Base-by-base conservation (phyloP, 2,888 invertebrate genomes). In the Punctoribates punctum region DNA sequence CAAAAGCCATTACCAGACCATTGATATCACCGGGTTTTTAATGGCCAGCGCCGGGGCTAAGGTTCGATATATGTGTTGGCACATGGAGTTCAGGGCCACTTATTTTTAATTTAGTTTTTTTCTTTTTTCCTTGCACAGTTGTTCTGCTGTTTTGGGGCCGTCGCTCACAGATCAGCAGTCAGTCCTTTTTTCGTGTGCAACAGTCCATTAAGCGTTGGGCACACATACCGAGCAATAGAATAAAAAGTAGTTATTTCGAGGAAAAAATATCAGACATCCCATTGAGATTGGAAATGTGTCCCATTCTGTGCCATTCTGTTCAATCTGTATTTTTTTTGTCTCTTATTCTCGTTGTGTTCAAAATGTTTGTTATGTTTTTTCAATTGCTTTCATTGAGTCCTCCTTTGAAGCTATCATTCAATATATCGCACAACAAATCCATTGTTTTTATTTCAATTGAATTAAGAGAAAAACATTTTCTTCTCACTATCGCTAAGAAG, bases 21-120 rank as follows among this genome's bases (percentile, higher is more conserved):
- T 17, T 20, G 20, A 8, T 15, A 15, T 4, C 54, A 54, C 4
- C 34, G 34, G 34, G 34, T 34, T 8, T n/a, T 34, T 54, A 54
- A 54, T 54, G 54, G n/a, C 54, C 54, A 54, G 20, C n/a, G 20
- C 20, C 20, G 54, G 62, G 62, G 6, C 62, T 62, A 27, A 20
- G 25, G 62, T 5, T 25, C 62, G 6, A 3, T 34, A 34, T 34
- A 62, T 62, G 62, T 62, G 62, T 62, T 62, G 29, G 29, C 29
- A 62, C 29, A 29, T 20, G 62, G 29, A 62, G 62, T 62, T 62
- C 62, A 62, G 13, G 62, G 62, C 62, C 62, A 62, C 27, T 62
- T 62, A 62, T 62, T 62, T 62, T 54, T 62, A 62, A 62, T 62
- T 62, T 62, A 62, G 29, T 62, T 62, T 25, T 25, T 13, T 27